Base-by-base conservation (phyloP, 2,888 invertebrate genomes). In the Drosophila vallismaia region DNA sequence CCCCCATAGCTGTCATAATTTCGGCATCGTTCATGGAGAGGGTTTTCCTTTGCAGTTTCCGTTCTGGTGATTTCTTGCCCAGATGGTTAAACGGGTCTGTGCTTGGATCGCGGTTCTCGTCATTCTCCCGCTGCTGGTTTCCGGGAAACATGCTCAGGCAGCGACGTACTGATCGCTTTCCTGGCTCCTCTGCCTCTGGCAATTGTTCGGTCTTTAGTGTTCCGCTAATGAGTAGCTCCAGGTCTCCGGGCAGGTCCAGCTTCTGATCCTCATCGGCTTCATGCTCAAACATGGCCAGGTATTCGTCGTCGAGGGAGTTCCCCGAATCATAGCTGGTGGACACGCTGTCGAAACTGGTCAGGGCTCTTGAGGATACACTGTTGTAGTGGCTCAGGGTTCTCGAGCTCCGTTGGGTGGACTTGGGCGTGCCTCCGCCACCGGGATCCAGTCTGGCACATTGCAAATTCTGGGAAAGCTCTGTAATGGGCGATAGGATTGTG, bases 11-110 rank as follows among this genome's bases (percentile, higher is more conserved):
- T 7, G 93, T 93, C 93, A 95, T 95, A 14, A 95, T 95, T 31
- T 91, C 88, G 0, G 94, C 94, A 87, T 97, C 96, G 48, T 95
- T 96, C 79, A 96, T 96, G 0, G 97, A 97, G 71, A 94, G 92
- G 6, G 94, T 94, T 49, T 95, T 92, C 70, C 94, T 93, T 48
- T 94, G 83, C 0, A 92, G 82, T 0, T 93, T 49, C 0, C 29
- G 26, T 0, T n/a, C 10, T 1, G 93, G 14, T n/a, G 28, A 42
- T 42, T 57, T 12, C 68, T 44, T 9, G 44, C 19, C 9, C n/a
- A 8, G 89, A 6, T 76, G 77, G 31, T 90, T 33, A 10, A 33
- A 33, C 3, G 10, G 9, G 5, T 36, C 36, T 6, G 36, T 36
- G 36, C 36, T 12, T 2, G 36, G 12, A 12, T 36, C 3, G 19